These are phyloP conservation scores for Dallia pectoralis DNA, from an alignment of 2,797 vertebrate species.

Conservation along the genomic window DNA sequence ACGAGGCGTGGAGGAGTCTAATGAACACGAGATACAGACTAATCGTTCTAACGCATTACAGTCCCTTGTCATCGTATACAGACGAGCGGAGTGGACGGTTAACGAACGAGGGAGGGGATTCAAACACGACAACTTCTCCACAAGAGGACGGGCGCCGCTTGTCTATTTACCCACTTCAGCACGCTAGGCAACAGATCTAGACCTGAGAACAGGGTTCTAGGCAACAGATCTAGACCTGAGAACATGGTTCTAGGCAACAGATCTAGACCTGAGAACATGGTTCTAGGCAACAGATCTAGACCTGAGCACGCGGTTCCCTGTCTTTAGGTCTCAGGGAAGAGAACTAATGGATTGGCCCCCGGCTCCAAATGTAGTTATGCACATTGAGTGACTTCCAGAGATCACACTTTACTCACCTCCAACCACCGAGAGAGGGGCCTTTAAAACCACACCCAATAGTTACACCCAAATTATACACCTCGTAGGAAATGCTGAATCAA, in stretches of 20 bases:
- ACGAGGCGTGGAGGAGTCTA: slow-evolving; percentile 20
- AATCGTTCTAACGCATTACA: slow-evolving; percentile 46
- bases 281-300: not conserved
- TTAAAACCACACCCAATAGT: not conserved
- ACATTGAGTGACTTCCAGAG: not conserved
- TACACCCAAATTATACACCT: not conserved
- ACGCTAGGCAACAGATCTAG: not conserved
- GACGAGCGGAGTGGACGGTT: slow-evolving; percentile 26
- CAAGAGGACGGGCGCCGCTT: not conserved
- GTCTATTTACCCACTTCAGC: not conserved
- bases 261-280: not conserved
- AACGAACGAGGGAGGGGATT: slow-evolving; percentile 21
- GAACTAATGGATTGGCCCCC: not conserved
- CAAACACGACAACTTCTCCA: slow-evolving; percentile 22
- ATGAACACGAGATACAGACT: slow-evolving; percentile 55
- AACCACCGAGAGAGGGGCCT: not conserved
- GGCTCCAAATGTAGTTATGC: not conserved
- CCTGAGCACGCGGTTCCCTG: not conserved
- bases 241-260: not conserved
- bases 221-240: not conserved
- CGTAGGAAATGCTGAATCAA: too few relatives aligned
- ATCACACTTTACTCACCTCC: not conserved
- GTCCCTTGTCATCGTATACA: slow-evolving; percentile 34
- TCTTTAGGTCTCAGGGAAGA: not conserved
- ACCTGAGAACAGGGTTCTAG: not conserved